phyloP scores from a whole-genome alignment of 2,113 vertebrate genomes.

The Pedionomus torquatus region DNA sequence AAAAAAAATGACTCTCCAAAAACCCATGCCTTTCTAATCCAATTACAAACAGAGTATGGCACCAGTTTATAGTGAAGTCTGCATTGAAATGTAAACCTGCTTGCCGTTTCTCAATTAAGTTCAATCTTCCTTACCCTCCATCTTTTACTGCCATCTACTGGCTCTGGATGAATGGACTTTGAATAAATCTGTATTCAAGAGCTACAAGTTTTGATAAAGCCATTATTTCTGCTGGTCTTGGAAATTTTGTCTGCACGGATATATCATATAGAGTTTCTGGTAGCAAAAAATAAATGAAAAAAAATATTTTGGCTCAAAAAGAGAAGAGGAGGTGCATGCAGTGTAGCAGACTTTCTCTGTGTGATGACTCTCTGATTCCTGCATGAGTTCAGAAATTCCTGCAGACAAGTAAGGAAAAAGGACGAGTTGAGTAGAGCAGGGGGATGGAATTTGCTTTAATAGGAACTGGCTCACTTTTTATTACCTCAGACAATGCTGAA shows the following conservation, averaged over 20 bases:
- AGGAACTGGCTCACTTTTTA: not conserved
- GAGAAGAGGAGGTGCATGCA: not conserved
- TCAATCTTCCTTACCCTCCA: not conserved
- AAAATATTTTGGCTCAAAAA: not conserved
- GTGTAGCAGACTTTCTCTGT: not conserved
- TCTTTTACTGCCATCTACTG: slow-evolving; percentile 19
- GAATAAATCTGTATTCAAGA: not conserved
- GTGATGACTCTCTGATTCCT: not conserved
- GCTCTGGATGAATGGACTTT: not conserved
- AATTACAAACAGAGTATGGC: not conserved
- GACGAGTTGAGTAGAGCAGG: not conserved
- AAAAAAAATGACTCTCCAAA: not conserved
- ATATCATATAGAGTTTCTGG: not conserved
- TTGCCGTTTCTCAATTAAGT: not conserved
- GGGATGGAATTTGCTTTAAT: not conserved
- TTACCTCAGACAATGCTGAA: not conserved
- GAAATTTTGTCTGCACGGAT: not conserved
- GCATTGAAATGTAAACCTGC: not conserved
- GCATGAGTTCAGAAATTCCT: not conserved
- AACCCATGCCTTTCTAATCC: not conserved
- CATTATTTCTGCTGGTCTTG: not conserved
- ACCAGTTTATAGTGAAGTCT: not conserved
- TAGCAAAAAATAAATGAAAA: not conserved
- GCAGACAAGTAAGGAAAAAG: not conserved
- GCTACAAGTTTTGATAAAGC: not conserved